Evolutionary conservation across 2,888 invertebrate species (phyloP).

Genomic region (Cataglyphis rosenhaueri): DNA sequence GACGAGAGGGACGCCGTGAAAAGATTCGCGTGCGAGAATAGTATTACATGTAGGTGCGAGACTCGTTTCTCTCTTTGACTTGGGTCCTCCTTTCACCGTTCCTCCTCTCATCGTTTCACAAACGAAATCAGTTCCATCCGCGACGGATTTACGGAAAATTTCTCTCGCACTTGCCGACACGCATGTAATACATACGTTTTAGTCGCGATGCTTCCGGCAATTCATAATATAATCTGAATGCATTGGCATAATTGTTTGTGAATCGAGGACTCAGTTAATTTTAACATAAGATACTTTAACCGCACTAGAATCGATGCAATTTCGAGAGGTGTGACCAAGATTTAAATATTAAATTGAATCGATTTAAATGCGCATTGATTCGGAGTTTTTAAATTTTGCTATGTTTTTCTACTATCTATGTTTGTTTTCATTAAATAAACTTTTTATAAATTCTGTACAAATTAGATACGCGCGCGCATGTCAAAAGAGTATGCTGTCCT

Average conservation of each 20-base stretch:
- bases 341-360: slow-evolving; percentile 33
- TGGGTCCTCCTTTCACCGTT: background rate
- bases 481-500: too few relatives aligned
- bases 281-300: background rate
- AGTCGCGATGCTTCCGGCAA: background rate
- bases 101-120: background rate
- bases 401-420: too few relatives aligned
- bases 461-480: too few relatives aligned
- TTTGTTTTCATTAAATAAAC: too few relatives aligned
- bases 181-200: background rate
- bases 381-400: slow-evolving; percentile 11
- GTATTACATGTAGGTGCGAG: background rate
- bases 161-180: background rate
- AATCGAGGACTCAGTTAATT: too few relatives aligned
- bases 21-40: slow-evolving; percentile 31
- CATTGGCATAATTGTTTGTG: background rate
- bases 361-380: slow-evolving; percentile 4
- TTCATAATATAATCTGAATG: background rate
- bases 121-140: slow-evolving; percentile 25
- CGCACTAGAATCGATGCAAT: slow-evolving; percentile 19
- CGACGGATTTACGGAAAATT: background rate
- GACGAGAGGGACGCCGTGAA: slow-evolving; percentile 42
- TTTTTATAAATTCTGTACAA: too few relatives aligned
- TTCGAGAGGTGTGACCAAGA: background rate
- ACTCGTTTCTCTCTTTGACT: background rate